Evolutionary conservation across 1,140 invertebrate genomes (phyloP).

Genomic region (Pogonognathellus flavescens): DNA sequence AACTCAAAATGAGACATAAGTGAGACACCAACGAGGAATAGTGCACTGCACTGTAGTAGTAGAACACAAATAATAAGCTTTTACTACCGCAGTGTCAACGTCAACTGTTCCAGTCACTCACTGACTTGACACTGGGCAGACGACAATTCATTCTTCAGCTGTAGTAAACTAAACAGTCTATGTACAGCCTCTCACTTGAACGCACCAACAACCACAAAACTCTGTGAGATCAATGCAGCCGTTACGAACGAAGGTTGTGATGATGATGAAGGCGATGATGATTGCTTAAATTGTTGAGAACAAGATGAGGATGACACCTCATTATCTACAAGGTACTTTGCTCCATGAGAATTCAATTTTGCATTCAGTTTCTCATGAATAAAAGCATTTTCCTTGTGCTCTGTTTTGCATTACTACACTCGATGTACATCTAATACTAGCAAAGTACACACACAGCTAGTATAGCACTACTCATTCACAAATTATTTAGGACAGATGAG

Average conservation of each 20-base stretch:
- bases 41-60: conserved; percentile 13
- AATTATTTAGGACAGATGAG: conserved; percentile 30
- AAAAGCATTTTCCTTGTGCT: neutral
- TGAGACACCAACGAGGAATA: neutral
- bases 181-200: neutral
- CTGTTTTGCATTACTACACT: neutral
- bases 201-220: too few relatives aligned
- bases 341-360: conserved; percentile 1
- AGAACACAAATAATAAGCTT: conserved; percentile 19
- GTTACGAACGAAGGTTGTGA: neutral
- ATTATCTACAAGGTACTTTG: conserved; percentile 38
- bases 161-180: neutral
- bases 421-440: neutral
- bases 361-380: neutral
- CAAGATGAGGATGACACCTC: conserved; percentile 43
- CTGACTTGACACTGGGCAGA: conserved; percentile 47
- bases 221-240: conserved; percentile 16
- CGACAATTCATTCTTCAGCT: conserved; percentile 46
- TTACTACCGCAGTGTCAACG: conserved; percentile 34
- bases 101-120: conserved; percentile 48
- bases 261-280: conserved; percentile 4
- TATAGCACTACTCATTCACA: neutral
- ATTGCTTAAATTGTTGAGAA: conserved; percentile 17
- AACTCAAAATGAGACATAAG: neutral
- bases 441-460: neutral